phyloP scores from a whole-genome alignment of 2,797 vertebrate species.

The Lithobates pipiens region DNA sequence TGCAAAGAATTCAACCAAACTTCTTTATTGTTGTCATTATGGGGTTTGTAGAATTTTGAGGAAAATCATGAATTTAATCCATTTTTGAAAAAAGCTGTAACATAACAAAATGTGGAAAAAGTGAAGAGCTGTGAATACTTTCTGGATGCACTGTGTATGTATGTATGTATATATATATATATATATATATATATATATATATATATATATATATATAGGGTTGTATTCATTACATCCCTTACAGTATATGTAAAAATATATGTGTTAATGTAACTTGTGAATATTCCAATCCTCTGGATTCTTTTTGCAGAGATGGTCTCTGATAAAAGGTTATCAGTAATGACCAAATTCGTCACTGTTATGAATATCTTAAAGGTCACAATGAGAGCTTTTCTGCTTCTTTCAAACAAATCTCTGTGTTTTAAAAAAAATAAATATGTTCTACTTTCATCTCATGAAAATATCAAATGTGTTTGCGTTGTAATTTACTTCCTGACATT shows the following conservation, averaged over 20 bases:
- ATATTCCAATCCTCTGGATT: constrained; percentile 67
- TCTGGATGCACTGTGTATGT: too few relatives aligned
- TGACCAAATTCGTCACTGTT: constrained; percentile 86
- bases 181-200: too few relatives aligned
- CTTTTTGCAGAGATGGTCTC: constrained; percentile 69
- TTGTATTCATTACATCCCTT: too few relatives aligned
- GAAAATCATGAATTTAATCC: too few relatives aligned
- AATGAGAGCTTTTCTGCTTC: constrained; percentile 76
- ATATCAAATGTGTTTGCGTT: constrained; percentile 83
- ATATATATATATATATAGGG: too few relatives aligned
- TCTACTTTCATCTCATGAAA: constrained; percentile 83
- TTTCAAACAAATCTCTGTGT: constrained; percentile 86
- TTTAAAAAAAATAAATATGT: constrained; percentile 79
- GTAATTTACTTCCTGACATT: constrained; percentile 86
- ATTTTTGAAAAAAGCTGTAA: too few relatives aligned
- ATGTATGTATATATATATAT: too few relatives aligned
- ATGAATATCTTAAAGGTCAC: constrained; percentile 89
- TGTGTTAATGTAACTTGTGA: constrained; percentile 24
- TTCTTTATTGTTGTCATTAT: too few relatives aligned
- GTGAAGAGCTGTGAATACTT: too few relatives aligned
- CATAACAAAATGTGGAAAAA: too few relatives aligned
- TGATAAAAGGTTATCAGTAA: constrained; percentile 87
- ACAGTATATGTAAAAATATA: neutral
- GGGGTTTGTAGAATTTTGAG: too few relatives aligned
- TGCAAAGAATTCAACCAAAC: too few relatives aligned